Percentiles rank a stretch among this genome's conserved stretches.
phyloP scores from a whole-genome alignment of 2,888 invertebrate species.

The Rhingia campestris region DNA sequence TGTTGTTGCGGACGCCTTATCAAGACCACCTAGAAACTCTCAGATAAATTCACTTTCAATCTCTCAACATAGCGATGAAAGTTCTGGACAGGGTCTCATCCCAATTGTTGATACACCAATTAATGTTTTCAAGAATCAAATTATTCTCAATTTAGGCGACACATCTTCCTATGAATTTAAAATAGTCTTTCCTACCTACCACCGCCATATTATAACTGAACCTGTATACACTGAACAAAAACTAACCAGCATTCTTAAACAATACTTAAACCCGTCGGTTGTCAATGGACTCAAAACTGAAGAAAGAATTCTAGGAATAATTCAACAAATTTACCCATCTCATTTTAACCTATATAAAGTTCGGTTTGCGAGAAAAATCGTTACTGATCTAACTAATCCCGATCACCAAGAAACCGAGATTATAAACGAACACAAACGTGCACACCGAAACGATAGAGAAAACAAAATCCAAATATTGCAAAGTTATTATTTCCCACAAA shows the following conservation, averaged over 20 bases:
- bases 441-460: constrained; percentile 18
- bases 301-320: constrained; percentile 8
- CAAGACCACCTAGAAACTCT: constrained; percentile 7
- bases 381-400: background rate
- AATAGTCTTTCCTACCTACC: no score
- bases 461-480: constrained; percentile 4
- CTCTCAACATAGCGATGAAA: constrained; percentile 33
- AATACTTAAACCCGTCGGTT: constrained; percentile 26
- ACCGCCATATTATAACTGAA: constrained; percentile 17
- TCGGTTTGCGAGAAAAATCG: background rate
- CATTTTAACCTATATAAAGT: background rate
- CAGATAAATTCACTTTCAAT: constrained; percentile 16
- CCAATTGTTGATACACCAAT: background rate
- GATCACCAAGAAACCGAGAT: background rate
- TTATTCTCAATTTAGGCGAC: no score
- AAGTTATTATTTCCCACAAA: constrained; percentile 9
- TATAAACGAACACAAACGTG: constrained; percentile 25
- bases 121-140: no score
- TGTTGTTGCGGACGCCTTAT: constrained; percentile 33
- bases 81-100: constrained; percentile 31
- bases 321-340: background rate
- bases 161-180: no score
- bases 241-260: background rate
- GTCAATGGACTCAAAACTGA: background rate
- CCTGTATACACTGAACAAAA: constrained; percentile 2